Base-by-base conservation (phyloP, 2,888 invertebrate genomes). In the Epistrophella euchroma region DNA sequence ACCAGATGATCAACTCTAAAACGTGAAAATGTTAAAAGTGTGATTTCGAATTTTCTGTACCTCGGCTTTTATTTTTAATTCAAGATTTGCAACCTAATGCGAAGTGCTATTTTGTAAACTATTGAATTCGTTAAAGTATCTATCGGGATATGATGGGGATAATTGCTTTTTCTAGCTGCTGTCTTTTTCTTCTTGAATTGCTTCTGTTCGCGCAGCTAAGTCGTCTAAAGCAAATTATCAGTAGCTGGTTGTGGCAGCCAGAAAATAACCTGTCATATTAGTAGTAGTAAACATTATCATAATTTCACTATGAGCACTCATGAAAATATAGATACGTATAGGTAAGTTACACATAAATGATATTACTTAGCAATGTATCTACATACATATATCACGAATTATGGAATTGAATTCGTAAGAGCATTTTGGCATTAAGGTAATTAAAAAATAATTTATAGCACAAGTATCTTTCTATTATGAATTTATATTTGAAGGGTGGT, bases 241-340 rank as follows among this genome's bases (percentile, higher is more conserved):
- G 72, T 68, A 76, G 78, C 68, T 50, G 11, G 66, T 72, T 56
- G 55, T 60, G 17, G 22, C 1, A 11, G 37, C 28, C 62, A 64
- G 28, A 19, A 47, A 56, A 52, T n/a, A 64, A 62, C 70, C 37
- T 52, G 55, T 56, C 72, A 83, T 73, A 70, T 73, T 73, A 78
- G 17, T 73, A 70, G 68, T 73, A 78, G 17, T 32, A n/a, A 17
- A 45, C 74, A 83, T 83, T 79, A 84, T 45, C 83, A 84, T 84
- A 78, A 84, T 70, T 84, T 43, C 45, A 28, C 43, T 45, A 28
- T 62, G 64, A 43, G 45, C 64, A 64, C 25, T 25, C n/a, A 64
- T 64, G 45, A 19, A 64, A 64, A 64, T 45, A 45, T 43, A 64
- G 28, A 60, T 19, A 60, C 6, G 15, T 40, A 37, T 13, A 19